Evolutionary conservation across 1,140 invertebrate genomes (phyloP), one percentile per base, ranked within the genome.

Genomic region (Sipha flava): DNA sequence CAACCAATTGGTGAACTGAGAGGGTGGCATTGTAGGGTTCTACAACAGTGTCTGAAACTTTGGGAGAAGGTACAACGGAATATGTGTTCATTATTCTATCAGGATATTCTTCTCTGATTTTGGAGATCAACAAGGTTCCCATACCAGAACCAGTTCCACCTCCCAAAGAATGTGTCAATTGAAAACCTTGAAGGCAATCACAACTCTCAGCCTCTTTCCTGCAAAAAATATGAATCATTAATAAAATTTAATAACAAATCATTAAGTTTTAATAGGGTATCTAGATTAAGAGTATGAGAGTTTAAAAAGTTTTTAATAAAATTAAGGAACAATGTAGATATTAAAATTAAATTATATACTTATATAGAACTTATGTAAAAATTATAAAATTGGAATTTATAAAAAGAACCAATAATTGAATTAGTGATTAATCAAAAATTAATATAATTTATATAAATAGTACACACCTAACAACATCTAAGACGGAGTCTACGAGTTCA

Each of bases 1-100:
- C 94, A 26, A 96, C 92, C 40, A 96, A 86, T 84, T 96, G 94
- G 84, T 95, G 93, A 14, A 95, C 92, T 16, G 94, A 94, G n/a
- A 96, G 87, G 40, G 93, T 95, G 18, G 93, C 92, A 85, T 96
- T 96, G 87, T 95, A 96, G 7, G 94, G 94, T 86, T 95, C 94
- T 40, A 95, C 94, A 16, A 95, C 94, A 18, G 93, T 94, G 86
- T 95, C 93, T 1, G 92, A 95, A 75, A 94, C 94, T 86, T 95
- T 95, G 6, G 95, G 93, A 29, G 94, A 96, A 37, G 95, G 95
- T 62, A 97, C 92, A 70, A 97, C 93, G 4, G 93, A 95, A 86
- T 95, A 97, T 26, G 94, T 94, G 85, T 92, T 92, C 91, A 97
- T 95, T 81, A 97, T 97, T 85, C 95, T 90, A 87, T 97, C 95